Percentiles rank a stretch among this genome's conserved stretches.
phyloP scores from a whole-genome alignment of 2,113 vertebrate species.

The Entelurus aequoreus region DNA sequence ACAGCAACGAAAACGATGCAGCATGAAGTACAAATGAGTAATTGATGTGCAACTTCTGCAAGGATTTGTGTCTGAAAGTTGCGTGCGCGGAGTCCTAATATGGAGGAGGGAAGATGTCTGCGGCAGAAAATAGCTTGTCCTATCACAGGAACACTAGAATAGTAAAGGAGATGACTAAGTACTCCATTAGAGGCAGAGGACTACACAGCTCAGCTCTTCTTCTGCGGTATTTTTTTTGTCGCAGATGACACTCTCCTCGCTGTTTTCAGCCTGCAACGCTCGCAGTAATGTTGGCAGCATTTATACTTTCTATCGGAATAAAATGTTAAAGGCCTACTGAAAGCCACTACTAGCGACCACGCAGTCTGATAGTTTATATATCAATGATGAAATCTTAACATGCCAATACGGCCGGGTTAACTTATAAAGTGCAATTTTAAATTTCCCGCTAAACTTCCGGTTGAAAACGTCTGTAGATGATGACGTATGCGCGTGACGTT shows the following conservation, averaged over 20 bases:
- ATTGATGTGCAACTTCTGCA: conserved; percentile 21
- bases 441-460: too few species aligned
- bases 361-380: too few species aligned
- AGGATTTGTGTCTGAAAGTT: conserved; percentile 25
- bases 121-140: conserved; percentile 28
- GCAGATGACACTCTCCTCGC: too few species aligned
- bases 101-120: conserved; percentile 14
- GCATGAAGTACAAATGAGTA: not conserved
- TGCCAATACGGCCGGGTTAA: too few species aligned
- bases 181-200: conserved; percentile 12
- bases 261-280: too few species aligned
- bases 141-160: conserved; percentile 13
- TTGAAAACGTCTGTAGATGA: too few species aligned
- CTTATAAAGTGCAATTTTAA: too few species aligned
- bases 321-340: too few species aligned
- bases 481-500: too few species aligned
- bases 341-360: too few species aligned
- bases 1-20: not conserved
- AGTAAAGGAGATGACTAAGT: conserved; percentile 14
- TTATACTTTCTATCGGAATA: not conserved
- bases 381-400: too few species aligned
- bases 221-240: not conserved
- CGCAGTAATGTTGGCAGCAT: not conserved
- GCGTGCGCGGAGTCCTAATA: conserved; percentile 11
- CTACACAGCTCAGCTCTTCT: not conserved